Percentiles rank a stretch among this genome's conserved stretches.
These are phyloP conservation scores for Syngnathus typhle DNA, from an alignment of 2,113 vertebrate genomes.

Conservation along the genomic window DNA sequence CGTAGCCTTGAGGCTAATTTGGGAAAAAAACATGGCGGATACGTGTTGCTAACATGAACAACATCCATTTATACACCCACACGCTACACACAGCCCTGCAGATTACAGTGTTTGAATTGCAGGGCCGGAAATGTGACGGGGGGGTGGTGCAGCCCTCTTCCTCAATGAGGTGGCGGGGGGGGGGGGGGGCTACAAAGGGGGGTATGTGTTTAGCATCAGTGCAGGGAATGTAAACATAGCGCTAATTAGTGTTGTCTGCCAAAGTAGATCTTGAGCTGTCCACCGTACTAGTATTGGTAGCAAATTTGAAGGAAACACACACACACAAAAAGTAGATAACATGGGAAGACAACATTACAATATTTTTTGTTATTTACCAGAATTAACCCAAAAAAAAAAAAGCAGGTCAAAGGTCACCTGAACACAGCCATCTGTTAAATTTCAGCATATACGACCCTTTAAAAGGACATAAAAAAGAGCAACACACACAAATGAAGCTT, in stretches of 20 bases:
- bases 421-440: too few relatives aligned
- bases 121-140: conserved; percentile 55
- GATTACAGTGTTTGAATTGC: conserved; percentile 76
- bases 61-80: too few relatives aligned
- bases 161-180: conserved; percentile 38
- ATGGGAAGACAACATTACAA: too few relatives aligned
- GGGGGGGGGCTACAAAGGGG: background rate
- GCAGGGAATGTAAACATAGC: conserved; percentile 46
- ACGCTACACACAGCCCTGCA: conserved; percentile 47
- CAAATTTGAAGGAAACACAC: too few relatives aligned
- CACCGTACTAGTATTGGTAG: conserved; percentile 5
- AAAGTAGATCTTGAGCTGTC: conserved; percentile 21
- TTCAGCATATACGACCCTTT: too few relatives aligned
- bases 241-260: conserved; percentile 57
- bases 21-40: too few relatives aligned
- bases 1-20: too few relatives aligned
- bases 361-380: too few relatives aligned
- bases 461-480: background rate
- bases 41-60: too few relatives aligned
- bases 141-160: conserved; percentile 35
- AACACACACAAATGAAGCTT: background rate
- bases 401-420: too few relatives aligned
- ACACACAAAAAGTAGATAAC: too few relatives aligned
- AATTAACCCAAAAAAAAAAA: too few relatives aligned
- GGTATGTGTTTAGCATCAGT: conserved; percentile 10